These are phyloP conservation scores for Hoplias malabaricus DNA, from an alignment of 2,113 vertebrate species.

Conservation along the genomic window DNA sequence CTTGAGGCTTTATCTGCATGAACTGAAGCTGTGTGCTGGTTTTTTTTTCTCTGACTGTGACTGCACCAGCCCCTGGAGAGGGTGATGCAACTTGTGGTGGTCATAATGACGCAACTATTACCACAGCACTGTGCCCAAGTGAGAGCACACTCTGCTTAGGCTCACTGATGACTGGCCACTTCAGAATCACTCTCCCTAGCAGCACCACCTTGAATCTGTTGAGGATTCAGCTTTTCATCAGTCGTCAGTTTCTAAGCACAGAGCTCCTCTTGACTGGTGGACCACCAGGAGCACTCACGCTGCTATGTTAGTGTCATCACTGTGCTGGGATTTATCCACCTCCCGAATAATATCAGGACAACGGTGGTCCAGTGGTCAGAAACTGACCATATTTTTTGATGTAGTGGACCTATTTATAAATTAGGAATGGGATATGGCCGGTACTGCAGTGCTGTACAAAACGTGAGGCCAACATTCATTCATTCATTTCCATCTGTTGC, in stretches of 20 bases:
- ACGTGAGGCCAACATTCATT: too few species aligned
- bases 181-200: neutral
- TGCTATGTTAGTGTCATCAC: too few species aligned
- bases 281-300: too few species aligned
- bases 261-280: too few species aligned
- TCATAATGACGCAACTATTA: conserved; percentile 55
- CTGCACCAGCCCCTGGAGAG: conserved; percentile 33
- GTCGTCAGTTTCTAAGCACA: neutral
- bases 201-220: neutral
- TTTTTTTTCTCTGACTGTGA: neutral
- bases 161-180: conserved; percentile 13
- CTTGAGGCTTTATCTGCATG: neutral
- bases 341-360: too few species aligned
- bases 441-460: too few species aligned
- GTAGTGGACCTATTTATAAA: too few species aligned
- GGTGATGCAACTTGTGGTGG: conserved; percentile 51
- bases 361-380: too few species aligned
- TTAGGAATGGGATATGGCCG: too few species aligned
- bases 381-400: too few species aligned
- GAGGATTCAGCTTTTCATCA: neutral
- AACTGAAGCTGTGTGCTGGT: neutral
- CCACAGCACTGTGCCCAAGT: conserved; percentile 16
- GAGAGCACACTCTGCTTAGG: neutral
- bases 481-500: too few species aligned
- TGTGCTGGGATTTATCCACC: too few species aligned